Evolutionary conservation across 2,888 invertebrate species (phyloP).

Genomic region (Drosophila neutralis): DNA sequence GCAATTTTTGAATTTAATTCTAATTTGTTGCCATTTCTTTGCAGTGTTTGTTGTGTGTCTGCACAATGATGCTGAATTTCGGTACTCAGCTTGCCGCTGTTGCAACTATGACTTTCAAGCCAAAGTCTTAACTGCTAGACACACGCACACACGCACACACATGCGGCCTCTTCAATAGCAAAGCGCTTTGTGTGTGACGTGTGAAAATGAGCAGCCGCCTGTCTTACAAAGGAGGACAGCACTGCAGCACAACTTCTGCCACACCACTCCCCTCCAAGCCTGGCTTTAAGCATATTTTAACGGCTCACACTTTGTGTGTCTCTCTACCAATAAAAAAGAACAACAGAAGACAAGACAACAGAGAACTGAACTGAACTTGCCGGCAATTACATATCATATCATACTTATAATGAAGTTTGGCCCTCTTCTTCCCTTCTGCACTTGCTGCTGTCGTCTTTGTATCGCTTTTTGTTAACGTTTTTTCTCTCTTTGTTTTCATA

Average conservation of each 20-base stretch:
- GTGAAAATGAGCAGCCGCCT: constrained; percentile 65
- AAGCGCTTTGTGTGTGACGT: constrained; percentile 54
- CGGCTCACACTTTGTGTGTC: constrained; percentile 38
- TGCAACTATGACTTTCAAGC: constrained; percentile 48
- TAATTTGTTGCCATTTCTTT: neutral
- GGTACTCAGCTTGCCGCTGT: constrained; percentile 57
- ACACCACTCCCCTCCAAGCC: neutral
- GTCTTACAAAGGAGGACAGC: constrained; percentile 24
- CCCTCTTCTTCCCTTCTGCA: neutral
- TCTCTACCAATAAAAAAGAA: constrained; percentile 19
- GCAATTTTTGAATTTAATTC: no score
- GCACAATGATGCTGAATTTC: constrained; percentile 69
- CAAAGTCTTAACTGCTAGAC: constrained; percentile 45
- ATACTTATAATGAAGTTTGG: constrained; percentile 58
- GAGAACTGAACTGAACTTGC: constrained; percentile 39
- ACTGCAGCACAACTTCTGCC: neutral
- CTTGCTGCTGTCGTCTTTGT: constrained; percentile 5
- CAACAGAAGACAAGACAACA: neutral
- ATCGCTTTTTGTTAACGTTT: constrained; percentile 6
- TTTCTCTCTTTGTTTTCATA: neutral
- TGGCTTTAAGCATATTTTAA: constrained; percentile 37
- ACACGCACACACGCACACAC: neutral
- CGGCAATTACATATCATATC: constrained; percentile 68
- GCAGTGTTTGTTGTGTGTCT: constrained; percentile 15
- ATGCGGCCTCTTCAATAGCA: neutral